Evolutionary conservation across 2,888 invertebrate genomes (phyloP).

Genomic region (Antheraea assamensis): DNA sequence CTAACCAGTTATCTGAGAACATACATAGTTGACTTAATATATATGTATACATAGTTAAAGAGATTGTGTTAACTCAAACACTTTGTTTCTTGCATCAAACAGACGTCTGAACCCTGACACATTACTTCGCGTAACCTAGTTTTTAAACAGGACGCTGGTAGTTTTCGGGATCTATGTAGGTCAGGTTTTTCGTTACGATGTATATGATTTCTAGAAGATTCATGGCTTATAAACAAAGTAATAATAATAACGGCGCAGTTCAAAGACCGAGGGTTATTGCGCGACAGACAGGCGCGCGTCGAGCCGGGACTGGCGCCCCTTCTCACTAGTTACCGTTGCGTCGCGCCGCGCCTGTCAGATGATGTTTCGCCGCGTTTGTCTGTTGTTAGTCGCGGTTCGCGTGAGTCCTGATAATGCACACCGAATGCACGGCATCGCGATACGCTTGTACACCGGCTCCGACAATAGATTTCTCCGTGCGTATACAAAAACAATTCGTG

Average conservation of each 20-base stretch:
- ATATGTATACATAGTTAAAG: neutral
- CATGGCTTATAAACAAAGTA: constrained; percentile 52
- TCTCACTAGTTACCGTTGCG: no score
- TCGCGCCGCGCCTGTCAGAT: constrained; percentile 34
- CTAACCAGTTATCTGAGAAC: neutral
- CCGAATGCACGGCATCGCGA: constrained; percentile 16
- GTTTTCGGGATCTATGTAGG: neutral
- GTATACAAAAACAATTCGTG: neutral
- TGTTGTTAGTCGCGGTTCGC: constrained; percentile 33
- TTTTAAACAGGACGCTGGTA: neutral
- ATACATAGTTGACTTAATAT: neutral
- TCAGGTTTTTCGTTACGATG: neutral
- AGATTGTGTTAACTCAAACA: neutral
- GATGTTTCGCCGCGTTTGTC: constrained; percentile 30
- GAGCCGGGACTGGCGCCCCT: no score
- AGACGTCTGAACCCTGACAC: neutral
- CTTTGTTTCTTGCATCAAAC: neutral
- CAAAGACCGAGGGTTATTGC: constrained; percentile 63
- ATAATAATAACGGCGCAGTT: constrained; percentile 51
- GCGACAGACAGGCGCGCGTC: constrained; percentile 37
- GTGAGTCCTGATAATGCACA: neutral
- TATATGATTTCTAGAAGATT: constrained; percentile 46
- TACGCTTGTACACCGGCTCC: constrained; percentile 13
- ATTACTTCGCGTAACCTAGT: constrained; percentile 1
- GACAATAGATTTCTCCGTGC: constrained; percentile 34